Conservation (phyloP, 92 coral and sea anemone genomes). For the Parazoanthus swiftii region DNA sequence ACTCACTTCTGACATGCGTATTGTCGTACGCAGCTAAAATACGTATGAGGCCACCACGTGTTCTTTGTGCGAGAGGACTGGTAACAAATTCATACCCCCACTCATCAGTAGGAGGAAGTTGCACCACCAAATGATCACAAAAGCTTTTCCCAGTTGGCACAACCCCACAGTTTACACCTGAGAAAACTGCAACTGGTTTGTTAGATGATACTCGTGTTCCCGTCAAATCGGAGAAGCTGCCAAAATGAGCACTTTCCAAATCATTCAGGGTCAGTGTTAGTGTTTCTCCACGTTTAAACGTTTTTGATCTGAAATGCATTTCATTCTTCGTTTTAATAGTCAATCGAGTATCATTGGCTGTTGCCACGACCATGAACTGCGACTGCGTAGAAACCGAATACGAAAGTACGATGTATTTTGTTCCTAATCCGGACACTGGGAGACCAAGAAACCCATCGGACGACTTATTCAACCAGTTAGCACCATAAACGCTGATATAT, state of each 20-base stretch:
- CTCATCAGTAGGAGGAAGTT: conserved; percentile 50
- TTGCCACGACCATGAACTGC: conserved; percentile 51
- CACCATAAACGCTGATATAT: conserved; percentile 64
- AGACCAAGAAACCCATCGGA: conserved; percentile 77
- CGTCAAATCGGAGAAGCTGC: conserved; percentile 32
- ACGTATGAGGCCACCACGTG: conserved; percentile 49
- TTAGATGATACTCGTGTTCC: conserved; percentile 49
- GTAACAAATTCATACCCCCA: conserved; percentile 54
- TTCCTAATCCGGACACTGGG: conserved; percentile 66
- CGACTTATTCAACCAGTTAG: conserved; percentile 53
- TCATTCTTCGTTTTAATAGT: conserved; percentile 23
- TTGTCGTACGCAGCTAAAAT: conserved; percentile 49
- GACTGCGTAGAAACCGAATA: conserved; percentile 42
- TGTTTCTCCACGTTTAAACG: conserved; percentile 7
- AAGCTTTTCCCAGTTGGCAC: conserved; percentile 41
- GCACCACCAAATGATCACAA: conserved; percentile 63
- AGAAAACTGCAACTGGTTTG: conserved; percentile 55
- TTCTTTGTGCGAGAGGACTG: conserved; percentile 43
- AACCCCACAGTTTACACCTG: conserved; percentile 56
- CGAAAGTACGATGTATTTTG: conserved; percentile 61
- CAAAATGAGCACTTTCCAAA: conserved; percentile 47
- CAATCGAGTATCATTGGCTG: conserved; percentile 46
- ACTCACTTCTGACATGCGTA: conserved; percentile 12
- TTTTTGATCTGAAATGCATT: conserved; percentile 30
- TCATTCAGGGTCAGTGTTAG: conserved; percentile 17